phyloP scores from a whole-genome alignment of 2,797 vertebrate species.

The Psittacula echo region DNA sequence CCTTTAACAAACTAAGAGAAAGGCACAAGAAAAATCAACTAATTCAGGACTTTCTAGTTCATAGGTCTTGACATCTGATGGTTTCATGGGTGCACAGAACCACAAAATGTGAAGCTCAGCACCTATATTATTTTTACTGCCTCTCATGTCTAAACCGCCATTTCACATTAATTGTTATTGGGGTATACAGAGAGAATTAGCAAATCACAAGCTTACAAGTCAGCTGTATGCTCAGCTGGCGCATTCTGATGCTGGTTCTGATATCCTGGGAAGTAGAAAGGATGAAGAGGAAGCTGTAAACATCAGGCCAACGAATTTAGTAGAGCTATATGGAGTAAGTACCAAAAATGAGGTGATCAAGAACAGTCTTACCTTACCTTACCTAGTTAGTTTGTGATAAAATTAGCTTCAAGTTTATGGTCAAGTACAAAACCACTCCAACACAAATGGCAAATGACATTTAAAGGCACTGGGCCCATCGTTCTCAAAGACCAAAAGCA shows the following conservation, averaged over 20 bases:
- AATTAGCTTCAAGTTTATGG: background rate
- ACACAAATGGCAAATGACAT: background rate
- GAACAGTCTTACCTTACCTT: background rate
- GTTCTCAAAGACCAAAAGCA: background rate
- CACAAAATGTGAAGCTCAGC: background rate
- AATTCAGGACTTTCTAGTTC: background rate
- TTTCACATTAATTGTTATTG: background rate
- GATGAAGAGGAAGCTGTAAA: background rate
- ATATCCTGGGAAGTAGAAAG: background rate
- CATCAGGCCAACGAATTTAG: background rate
- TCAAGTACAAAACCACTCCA: background rate
- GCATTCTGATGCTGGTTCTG: background rate
- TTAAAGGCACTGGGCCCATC: background rate
- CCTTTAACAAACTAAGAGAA: background rate
- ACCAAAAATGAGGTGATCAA: background rate
- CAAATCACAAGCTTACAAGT: background rate
- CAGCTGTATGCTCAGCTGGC: background rate
- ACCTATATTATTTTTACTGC: background rate
- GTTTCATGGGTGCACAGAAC: background rate
- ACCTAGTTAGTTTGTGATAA: background rate
- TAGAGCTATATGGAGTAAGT: background rate
- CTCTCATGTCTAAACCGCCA: background rate
- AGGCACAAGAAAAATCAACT: background rate
- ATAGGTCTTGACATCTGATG: background rate
- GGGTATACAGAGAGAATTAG: background rate